Percentiles rank a stretch among this genome's conserved stretches.
These are phyloP conservation scores for Engraulis encrasicolus DNA, from an alignment of 2,113 vertebrate genomes.

Conservation along the genomic window DNA sequence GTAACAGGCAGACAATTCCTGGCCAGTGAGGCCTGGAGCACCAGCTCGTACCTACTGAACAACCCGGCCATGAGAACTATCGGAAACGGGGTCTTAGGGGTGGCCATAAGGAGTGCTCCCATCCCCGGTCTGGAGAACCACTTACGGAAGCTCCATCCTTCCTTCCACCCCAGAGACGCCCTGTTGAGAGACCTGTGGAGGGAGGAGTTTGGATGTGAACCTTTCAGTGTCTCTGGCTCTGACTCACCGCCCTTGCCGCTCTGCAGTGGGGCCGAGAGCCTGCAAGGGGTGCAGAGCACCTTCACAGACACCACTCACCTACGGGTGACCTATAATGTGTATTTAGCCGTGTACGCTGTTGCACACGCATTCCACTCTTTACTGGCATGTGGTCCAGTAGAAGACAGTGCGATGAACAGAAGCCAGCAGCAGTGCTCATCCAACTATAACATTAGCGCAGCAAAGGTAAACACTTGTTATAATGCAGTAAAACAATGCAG, in stretches of 20 bases:
- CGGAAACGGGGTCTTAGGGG: conserved; percentile 69
- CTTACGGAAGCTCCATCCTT: conserved; percentile 63
- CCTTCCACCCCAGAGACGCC: conserved; percentile 50
- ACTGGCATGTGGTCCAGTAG: conserved; percentile 59
- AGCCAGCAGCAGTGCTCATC: conserved; percentile 56
- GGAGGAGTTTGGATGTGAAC: conserved; percentile 64
- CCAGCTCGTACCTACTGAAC: conserved; percentile 58
- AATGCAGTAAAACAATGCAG: too few relatives aligned
- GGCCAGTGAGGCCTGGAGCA: conserved; percentile 76
- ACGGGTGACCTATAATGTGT: conserved; percentile 74
- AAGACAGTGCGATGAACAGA: conserved; percentile 35
- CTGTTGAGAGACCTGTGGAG: conserved; percentile 70
- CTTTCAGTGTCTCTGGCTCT: background rate
- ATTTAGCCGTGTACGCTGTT: conserved; percentile 75
- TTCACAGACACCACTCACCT: conserved; percentile 73
- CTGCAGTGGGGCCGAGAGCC: conserved; percentile 73
- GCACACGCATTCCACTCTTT: conserved; percentile 75
- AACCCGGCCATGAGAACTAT: conserved; percentile 59
- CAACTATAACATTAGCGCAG: conserved; percentile 58
- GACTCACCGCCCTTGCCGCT: conserved; percentile 40
- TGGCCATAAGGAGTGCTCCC: conserved; percentile 69
- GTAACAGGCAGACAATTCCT: conserved; percentile 73
- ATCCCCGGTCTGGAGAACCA: conserved; percentile 70
- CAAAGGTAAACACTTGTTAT: conserved; percentile 58
- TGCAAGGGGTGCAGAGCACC: conserved; percentile 59